Percentiles rank a stretch among this genome's conserved stretches.
Evolutionary conservation across 2,888 invertebrate species (phyloP).

Genomic region (Pterobdella sp.): DNA sequence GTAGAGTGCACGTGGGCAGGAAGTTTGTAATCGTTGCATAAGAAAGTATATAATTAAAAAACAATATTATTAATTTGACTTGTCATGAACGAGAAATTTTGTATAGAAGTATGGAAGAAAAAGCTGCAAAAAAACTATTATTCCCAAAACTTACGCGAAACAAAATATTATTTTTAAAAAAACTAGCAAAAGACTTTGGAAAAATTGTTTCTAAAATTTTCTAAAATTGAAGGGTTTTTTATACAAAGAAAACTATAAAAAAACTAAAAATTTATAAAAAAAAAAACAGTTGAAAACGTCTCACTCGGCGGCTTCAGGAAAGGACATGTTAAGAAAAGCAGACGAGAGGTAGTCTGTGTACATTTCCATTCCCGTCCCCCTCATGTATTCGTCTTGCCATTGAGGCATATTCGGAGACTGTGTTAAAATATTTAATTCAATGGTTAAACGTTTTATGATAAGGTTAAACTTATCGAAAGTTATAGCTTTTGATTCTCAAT

Average conservation of each 20-base stretch:
- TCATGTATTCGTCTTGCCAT: constrained; percentile 99
- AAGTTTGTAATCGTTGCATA: too few relatives aligned
- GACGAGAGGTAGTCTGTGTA: constrained; percentile 99
- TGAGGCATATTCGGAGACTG: constrained; percentile 68
- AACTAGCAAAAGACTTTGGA: not conserved
- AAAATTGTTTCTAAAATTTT: not conserved
- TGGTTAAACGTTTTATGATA: not conserved
- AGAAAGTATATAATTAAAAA: too few relatives aligned
- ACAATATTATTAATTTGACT: too few relatives aligned
- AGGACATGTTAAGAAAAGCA: constrained; percentile 98
- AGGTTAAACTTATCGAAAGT: too few relatives aligned
- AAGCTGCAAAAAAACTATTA: too few relatives aligned
- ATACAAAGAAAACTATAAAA: not conserved
- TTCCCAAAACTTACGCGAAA: too few relatives aligned
- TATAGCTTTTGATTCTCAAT: too few relatives aligned
- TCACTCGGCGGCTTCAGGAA: constrained; percentile 99
- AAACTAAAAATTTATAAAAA: not conserved
- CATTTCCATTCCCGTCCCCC: constrained; percentile 99
- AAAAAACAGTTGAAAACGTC: constrained; percentile 53
- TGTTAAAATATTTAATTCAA: not conserved
- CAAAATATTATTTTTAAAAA: too few relatives aligned
- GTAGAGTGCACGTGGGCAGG: too few relatives aligned
- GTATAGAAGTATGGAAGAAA: too few relatives aligned
- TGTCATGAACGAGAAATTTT: too few relatives aligned
- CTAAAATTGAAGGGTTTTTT: not conserved